Percentiles rank a stretch among this genome's conserved stretches.
These are phyloP conservation scores for Halcyon senegalensis DNA, from an alignment of 2,113 vertebrate genomes.

Conservation along the genomic window DNA sequence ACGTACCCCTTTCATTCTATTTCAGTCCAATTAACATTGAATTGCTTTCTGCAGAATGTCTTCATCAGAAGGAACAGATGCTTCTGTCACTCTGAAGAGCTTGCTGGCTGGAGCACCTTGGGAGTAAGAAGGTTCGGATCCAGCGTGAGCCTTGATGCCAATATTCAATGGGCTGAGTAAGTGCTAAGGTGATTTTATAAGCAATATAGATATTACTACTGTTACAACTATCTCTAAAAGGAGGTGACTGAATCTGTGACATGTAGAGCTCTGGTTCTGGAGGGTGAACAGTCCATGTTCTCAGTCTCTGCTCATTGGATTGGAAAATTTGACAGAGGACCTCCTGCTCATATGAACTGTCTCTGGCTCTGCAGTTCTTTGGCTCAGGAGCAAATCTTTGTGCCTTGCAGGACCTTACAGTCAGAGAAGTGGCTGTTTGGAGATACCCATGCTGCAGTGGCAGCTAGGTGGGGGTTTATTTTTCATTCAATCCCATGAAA, in stretches of 20 bases:
- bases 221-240: background rate
- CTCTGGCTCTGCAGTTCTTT: background rate
- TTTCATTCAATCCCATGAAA: background rate
- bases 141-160: background rate
- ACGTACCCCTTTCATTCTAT: background rate
- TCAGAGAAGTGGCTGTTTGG: background rate
- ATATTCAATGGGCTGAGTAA: background rate
- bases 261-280: background rate
- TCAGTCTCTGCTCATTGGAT: rapidly evolving
- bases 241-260: rapidly evolving
- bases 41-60: background rate
- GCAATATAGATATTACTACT: background rate
- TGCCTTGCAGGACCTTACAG: background rate
- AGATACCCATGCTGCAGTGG: rapidly evolving
- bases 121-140: background rate
- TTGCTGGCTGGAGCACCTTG: background rate
- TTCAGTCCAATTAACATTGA: background rate
- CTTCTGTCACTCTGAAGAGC: background rate
- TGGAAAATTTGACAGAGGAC: background rate
- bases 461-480: background rate
- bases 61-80: background rate
- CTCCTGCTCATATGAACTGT: rapidly evolving
- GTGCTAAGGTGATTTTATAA: background rate
- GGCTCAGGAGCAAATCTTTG: background rate
- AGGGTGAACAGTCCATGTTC: rapidly evolving